A percentile compares a stretch with the other conserved stretches of the same genome.
Evolutionary conservation across 1,140 invertebrate genomes (phyloP).

Genomic region (Drosophila seguyi): DNA sequence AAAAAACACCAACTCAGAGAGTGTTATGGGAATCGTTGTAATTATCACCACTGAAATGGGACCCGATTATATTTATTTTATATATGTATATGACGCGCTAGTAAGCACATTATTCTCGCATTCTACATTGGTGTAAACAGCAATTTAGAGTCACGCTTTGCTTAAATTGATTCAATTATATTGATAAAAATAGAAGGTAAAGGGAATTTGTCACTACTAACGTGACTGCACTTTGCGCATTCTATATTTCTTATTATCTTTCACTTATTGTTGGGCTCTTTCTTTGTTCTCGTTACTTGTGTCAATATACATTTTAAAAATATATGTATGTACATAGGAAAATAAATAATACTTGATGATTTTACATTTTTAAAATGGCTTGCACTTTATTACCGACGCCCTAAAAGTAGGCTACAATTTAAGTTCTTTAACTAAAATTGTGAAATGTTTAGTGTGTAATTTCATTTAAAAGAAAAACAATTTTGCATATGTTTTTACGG

Average conservation of each 20-base stretch:
- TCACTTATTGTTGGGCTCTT: constrained; percentile 2
- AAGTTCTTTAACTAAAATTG: neutral
- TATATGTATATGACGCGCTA: constrained; percentile 16
- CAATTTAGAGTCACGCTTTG: constrained; percentile 65
- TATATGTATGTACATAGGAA: neutral
- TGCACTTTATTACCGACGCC: neutral
- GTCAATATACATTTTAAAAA: neutral
- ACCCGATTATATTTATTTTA: constrained; percentile 9
- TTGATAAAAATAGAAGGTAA: constrained; percentile 47
- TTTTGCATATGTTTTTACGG: neutral
- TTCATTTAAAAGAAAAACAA: neutral
- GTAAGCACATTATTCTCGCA: constrained; percentile 1
- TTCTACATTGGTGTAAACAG: constrained; percentile 35
- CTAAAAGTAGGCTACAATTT: constrained; percentile 11
- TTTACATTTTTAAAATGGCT: constrained; percentile 3
- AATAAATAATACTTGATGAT: neutral
- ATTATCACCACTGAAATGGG: constrained; percentile 65
- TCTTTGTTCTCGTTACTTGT: constrained; percentile 25
- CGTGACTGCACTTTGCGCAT: constrained; percentile 6
- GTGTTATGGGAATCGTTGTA: constrained; percentile 34
- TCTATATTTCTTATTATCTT: constrained; percentile 14
- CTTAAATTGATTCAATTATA: constrained; percentile 53
- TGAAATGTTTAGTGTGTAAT: too few species aligned
- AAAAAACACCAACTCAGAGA: constrained; percentile 28
- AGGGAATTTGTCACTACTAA: constrained; percentile 22